Percentiles rank a stretch among this genome's conserved stretches.
phyloP scores from a whole-genome alignment of 2,797 vertebrate genomes.

The Coccyzus lansbergi region DNA sequence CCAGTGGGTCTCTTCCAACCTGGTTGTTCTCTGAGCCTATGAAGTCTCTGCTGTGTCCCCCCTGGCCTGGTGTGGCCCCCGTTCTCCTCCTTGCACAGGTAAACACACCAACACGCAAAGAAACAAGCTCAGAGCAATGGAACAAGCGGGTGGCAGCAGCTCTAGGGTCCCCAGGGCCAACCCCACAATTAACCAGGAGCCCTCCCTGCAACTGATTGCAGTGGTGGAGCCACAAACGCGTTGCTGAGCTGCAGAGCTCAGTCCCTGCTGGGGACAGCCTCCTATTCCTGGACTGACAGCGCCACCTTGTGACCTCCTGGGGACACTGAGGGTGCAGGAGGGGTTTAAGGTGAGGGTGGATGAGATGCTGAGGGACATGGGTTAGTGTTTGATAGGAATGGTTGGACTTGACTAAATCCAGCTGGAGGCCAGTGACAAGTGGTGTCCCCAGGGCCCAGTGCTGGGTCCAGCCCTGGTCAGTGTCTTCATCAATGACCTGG shows the following conservation, averaged over 20 bases:
- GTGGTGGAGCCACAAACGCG: not conserved
- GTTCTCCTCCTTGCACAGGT: not conserved
- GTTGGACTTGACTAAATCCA: no score
- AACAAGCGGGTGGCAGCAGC: not conserved
- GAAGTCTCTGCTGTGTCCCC: fast-evolving
- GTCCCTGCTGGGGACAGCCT: not conserved
- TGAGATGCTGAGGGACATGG: no score
- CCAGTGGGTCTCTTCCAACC: no score
- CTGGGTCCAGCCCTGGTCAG: no score
- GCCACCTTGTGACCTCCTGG: conserved; percentile 47
- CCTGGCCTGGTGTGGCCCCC: not conserved
- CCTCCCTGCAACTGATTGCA: not conserved
- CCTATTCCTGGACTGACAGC: not conserved
- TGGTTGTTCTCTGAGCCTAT: no score
- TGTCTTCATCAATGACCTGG: no score
- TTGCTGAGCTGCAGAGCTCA: not conserved
- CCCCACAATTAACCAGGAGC: fast-evolving
- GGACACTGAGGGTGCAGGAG: not conserved
- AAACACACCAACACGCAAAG: not conserved
- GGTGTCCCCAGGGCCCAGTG: no score
- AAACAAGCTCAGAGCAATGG: not conserved
- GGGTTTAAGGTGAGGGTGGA: no score
- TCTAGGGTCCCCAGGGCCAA: not conserved
- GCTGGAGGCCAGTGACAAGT: no score
- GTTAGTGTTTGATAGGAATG: no score